phyloP scores from a whole-genome alignment of 2,797 vertebrate species.

The Eutrigla gurnardus region DNA sequence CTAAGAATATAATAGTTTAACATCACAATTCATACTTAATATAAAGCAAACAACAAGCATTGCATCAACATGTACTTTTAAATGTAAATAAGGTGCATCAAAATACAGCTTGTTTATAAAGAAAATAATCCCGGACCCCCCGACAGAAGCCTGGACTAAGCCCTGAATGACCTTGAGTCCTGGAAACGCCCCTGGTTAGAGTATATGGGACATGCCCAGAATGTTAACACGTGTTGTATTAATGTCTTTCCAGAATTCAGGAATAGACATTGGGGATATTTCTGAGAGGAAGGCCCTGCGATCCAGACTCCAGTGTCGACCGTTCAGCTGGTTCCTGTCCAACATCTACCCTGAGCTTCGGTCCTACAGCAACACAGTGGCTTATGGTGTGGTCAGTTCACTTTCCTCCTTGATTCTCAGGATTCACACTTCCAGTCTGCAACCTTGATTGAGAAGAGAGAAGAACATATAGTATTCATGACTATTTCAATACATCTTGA shows the following conservation, averaged over 20 bases:
- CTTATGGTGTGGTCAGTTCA: conserved; percentile 93
- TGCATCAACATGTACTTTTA: too few relatives aligned
- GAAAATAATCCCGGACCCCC: too few relatives aligned
- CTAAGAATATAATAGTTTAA: too few relatives aligned
- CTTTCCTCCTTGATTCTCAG: background rate
- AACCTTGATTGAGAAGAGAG: background rate
- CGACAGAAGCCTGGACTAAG: too few relatives aligned
- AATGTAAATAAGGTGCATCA: too few relatives aligned
- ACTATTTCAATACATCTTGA: conserved; percentile 37
- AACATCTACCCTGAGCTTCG: conserved; percentile 96
- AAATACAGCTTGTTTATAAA: too few relatives aligned
- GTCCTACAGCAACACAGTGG: conserved; percentile 91
- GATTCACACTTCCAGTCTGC: background rate
- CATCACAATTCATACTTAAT: too few relatives aligned
- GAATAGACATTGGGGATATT: conserved; percentile 95
- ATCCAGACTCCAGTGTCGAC: conserved; percentile 91
- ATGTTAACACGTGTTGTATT: conserved; percentile 23
- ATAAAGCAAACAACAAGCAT: too few relatives aligned
- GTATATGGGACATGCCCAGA: background rate
- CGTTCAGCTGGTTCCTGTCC: conserved; percentile 96
- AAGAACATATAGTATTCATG: conserved; percentile 41
- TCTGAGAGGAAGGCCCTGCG: conserved; percentile 90
- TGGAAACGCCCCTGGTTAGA: background rate
- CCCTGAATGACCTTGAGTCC: too few relatives aligned
- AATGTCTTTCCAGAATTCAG: conserved; percentile 85